These are phyloP conservation scores for Parapsyche elsis DNA, from an alignment of 1,140 invertebrate species.

Conservation along the genomic window DNA sequence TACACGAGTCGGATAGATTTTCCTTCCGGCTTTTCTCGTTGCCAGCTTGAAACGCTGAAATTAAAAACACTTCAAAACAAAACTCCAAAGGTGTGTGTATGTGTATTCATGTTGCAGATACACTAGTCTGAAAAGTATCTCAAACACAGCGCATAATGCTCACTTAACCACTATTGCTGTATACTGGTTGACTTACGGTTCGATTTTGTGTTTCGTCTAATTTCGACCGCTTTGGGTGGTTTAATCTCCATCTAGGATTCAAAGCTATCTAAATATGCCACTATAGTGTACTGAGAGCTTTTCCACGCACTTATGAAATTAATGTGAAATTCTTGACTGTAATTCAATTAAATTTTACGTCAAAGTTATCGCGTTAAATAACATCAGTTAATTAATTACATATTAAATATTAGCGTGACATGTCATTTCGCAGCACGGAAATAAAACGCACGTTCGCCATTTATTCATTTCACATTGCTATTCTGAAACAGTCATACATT, in stretches of 20 bases:
- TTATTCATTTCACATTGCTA: neutral
- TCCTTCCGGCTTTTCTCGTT: constrained; percentile 1
- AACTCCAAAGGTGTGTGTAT: too few relatives aligned
- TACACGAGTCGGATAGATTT: neutral
- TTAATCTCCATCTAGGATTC: too few relatives aligned
- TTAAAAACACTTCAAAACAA: constrained; percentile 24
- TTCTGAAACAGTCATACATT: neutral
- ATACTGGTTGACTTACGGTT: too few relatives aligned
- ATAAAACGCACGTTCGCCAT: neutral
- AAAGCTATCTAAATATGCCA: too few relatives aligned
- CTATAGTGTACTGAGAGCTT: too few relatives aligned
- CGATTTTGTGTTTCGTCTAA: too few relatives aligned
- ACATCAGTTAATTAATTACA: constrained; percentile 6
- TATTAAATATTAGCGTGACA: constrained; percentile 3
- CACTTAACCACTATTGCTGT: neutral
- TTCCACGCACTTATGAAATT: too few relatives aligned
- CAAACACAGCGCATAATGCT: neutral
- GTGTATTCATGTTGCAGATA: too few relatives aligned
- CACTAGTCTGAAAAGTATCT: too few relatives aligned
- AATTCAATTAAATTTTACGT: neutral
- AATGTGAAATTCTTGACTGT: too few relatives aligned
- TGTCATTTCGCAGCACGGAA: neutral
- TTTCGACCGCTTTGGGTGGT: too few relatives aligned
- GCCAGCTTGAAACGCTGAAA: neutral
- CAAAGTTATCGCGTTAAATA: too few relatives aligned